phyloP scores from a whole-genome alignment of 1,140 invertebrate genomes.

The Drosophila sp. region DNA sequence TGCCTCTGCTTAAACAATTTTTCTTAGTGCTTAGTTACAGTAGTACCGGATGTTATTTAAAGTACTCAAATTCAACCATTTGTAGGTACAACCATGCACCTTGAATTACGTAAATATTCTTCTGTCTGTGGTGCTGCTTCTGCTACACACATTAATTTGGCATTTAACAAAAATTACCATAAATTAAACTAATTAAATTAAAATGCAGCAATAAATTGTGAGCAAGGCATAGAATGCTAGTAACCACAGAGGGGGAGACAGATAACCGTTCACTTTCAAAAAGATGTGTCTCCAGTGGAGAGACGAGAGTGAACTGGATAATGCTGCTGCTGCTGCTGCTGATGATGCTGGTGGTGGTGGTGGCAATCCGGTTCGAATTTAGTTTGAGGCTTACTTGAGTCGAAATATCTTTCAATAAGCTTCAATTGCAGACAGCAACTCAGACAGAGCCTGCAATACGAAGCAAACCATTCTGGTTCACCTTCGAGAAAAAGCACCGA shows the following conservation, averaged over 20 bases:
- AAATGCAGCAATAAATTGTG: slow-evolving; percentile 26
- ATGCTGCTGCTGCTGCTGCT: neutral
- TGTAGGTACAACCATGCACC: neutral
- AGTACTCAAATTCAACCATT: neutral
- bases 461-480: slow-evolving; percentile 27
- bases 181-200: slow-evolving; percentile 28
- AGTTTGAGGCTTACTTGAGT: slow-evolving; percentile 9
- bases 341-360: neutral
- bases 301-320: slow-evolving; percentile 4
- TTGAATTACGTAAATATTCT: slow-evolving; percentile 16
- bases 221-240: slow-evolving; percentile 11
- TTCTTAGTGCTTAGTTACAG: neutral
- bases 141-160: slow-evolving; percentile 12
- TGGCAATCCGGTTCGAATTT: slow-evolving; percentile 14
- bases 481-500: slow-evolving; percentile 24
- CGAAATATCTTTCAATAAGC: slow-evolving; percentile 15
- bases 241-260: neutral
- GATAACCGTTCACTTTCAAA: slow-evolving; percentile 24
- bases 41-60: slow-evolving; percentile 3
- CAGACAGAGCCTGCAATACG: slow-evolving; percentile 7
- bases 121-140: neutral
- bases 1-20: neutral
- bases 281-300: slow-evolving; percentile 6
- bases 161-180: slow-evolving; percentile 23
- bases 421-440: slow-evolving; percentile 20